Conservation (phyloP, 2,113 vertebrate species). For the Microtus ochrogaster region DNA sequence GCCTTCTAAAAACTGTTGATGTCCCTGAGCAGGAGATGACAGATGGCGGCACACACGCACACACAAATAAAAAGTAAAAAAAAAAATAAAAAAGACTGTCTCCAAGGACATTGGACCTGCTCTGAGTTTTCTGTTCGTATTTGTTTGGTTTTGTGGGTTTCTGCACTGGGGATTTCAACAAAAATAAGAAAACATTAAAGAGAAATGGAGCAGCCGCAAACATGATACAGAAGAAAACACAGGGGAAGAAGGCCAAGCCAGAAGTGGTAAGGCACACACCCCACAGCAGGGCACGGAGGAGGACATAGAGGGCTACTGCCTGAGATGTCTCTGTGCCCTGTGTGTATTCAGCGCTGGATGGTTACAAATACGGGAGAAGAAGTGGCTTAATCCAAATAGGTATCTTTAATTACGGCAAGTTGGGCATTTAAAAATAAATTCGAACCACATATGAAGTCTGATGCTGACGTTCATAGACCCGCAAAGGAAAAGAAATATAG, state of each 20-base stretch:
- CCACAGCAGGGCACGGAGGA: conserved; percentile 50
- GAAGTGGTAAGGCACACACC: conserved; percentile 64
- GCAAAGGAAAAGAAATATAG: conserved; percentile 73
- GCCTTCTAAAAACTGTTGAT: conserved; percentile 98
- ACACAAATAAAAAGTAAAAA: conserved; percentile 87
- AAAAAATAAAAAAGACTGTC: conserved; percentile 88
- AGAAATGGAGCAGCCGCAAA: conserved; percentile 80
- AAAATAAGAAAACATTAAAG: conserved; percentile 88
- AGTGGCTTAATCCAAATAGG: conserved; percentile 51
- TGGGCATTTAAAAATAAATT: conserved; percentile 51
- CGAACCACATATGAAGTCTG: conserved; percentile 59
- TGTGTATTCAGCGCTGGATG: conserved; percentile 11
- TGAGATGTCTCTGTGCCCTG: background rate
- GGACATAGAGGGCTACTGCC: conserved; percentile 29
- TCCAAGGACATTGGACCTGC: conserved; percentile 92
- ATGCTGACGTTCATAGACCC: conserved; percentile 58
- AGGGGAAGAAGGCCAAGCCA: conserved; percentile 63
- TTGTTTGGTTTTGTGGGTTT: conserved; percentile 88
- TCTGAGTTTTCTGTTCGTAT: conserved; percentile 83
- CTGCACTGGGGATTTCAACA: conserved; percentile 85
- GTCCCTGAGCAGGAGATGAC: conserved; percentile 96
- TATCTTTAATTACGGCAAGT: conserved; percentile 63
- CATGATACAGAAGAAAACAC: conserved; percentile 76
- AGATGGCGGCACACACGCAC: conserved; percentile 94
- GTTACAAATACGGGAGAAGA: conserved; percentile 52